These are phyloP conservation scores for Brevimyrus niger DNA, from an alignment of 2,113 vertebrate genomes.

Conservation along the genomic window DNA sequence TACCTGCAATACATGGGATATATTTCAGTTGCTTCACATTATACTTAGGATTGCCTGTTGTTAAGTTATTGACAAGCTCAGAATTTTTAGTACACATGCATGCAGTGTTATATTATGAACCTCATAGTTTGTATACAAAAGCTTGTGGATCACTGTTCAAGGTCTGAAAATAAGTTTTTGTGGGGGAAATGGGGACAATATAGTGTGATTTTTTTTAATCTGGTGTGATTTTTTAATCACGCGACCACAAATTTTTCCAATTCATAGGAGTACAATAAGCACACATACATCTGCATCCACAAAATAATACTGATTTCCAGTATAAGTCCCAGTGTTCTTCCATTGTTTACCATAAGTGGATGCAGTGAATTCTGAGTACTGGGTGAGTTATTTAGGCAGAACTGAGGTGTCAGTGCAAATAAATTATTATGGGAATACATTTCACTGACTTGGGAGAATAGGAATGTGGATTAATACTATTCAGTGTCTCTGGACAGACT, in stretches of 20 bases:
- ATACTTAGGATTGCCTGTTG: neutral
- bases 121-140: neutral
- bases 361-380: neutral
- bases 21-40: neutral
- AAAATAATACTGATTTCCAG: neutral
- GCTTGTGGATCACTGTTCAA: neutral
- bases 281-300: neutral
- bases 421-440: constrained; percentile 11
- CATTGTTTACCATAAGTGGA: neutral
- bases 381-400: constrained; percentile 4
- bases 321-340: neutral
- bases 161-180: neutral
- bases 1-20: neutral
- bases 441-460: neutral
- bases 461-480: constrained; percentile 8
- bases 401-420: constrained; percentile 12
- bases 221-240: neutral
- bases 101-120: neutral
- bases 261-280: neutral
- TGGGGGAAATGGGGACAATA: neutral
- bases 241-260: neutral
- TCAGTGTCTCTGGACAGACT: neutral
- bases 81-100: neutral
- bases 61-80: neutral
- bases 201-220: neutral